Evolutionary conservation across 2,113 vertebrate species (phyloP).

Genomic region (Halichoeres trimaculatus): DNA sequence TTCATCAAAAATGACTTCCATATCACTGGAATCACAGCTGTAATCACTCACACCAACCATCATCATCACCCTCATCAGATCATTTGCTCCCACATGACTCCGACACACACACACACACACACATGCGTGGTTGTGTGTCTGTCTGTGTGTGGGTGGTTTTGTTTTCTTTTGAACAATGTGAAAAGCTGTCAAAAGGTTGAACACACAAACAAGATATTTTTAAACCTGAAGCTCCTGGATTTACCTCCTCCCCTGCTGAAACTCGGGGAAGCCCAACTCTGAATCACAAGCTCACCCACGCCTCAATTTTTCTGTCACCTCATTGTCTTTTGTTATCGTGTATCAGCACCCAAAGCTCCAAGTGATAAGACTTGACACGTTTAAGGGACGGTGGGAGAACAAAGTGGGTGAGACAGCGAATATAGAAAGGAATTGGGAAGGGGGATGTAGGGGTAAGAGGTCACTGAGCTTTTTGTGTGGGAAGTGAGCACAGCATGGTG

Average conservation of each 20-base stretch:
- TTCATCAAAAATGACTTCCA: constrained; percentile 37
- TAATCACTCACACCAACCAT: not conserved
- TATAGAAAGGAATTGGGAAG: constrained; percentile 7
- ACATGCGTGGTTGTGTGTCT: constrained; percentile 7
- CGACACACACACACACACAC: not conserved
- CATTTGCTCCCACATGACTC: not conserved
- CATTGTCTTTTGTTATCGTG: constrained; percentile 36
- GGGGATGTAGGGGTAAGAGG: constrained; percentile 20
- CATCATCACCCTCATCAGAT: constrained; percentile 10
- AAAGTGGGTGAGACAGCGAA: constrained; percentile 22
- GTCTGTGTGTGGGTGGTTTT: constrained; percentile 21
- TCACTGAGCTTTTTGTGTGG: constrained; percentile 28
- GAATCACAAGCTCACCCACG: constrained; percentile 27
- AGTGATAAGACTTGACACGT: constrained; percentile 40
- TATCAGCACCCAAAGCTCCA: constrained; percentile 41
- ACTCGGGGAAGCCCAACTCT: constrained; percentile 45
- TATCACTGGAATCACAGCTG: constrained; percentile 16
- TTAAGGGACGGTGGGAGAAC: constrained; percentile 14
- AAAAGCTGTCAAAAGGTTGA: constrained; percentile 4
- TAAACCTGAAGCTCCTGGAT: constrained; percentile 10
- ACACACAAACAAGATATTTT: not conserved
- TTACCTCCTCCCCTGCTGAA: constrained; percentile 26
- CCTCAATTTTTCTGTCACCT: not conserved
- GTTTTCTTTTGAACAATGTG: constrained; percentile 22
- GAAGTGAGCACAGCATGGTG: not conserved